Percentiles rank a stretch among this genome's conserved stretches.
Evolutionary conservation across 2,113 vertebrate genomes (phyloP).

Genomic region (Passer montanus): DNA sequence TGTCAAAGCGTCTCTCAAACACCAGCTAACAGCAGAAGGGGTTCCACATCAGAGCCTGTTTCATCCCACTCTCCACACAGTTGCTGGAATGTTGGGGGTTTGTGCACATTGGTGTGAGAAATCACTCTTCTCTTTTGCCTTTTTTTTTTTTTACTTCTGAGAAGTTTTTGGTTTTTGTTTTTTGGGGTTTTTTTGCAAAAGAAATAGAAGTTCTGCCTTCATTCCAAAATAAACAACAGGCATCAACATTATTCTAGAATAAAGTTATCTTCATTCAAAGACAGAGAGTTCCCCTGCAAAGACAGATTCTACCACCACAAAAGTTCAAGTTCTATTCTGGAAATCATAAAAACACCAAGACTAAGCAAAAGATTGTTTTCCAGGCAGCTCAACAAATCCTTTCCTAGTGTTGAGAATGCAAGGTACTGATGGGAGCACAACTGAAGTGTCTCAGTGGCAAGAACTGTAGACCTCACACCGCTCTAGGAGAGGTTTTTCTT

Average conservation of each 20-base stretch:
- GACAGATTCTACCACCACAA: background rate
- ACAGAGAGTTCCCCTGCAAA: background rate
- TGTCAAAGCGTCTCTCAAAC: constrained; percentile 42
- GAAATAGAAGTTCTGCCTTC: background rate
- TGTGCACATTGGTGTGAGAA: background rate
- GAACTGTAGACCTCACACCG: background rate
- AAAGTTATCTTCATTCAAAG: background rate
- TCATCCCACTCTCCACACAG: constrained; percentile 31
- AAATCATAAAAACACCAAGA: background rate
- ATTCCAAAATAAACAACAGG: background rate
- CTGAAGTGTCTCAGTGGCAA: background rate
- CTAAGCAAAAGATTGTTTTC: background rate
- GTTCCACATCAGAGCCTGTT: constrained; percentile 36
- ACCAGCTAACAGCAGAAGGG: constrained; percentile 18
- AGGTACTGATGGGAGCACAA: background rate
- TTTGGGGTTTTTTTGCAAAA: background rate
- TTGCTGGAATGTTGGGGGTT: background rate
- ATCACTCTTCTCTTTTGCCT: background rate
- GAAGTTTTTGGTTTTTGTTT: background rate
- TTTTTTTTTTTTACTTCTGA: background rate
- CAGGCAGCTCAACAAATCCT: background rate
- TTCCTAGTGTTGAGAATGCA: background rate
- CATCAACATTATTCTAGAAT: background rate
- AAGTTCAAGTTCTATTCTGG: background rate
- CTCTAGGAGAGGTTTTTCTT: background rate